Base-by-base conservation (phyloP, 2,113 vertebrate species). In the Mormyrus iriodes region DNA sequence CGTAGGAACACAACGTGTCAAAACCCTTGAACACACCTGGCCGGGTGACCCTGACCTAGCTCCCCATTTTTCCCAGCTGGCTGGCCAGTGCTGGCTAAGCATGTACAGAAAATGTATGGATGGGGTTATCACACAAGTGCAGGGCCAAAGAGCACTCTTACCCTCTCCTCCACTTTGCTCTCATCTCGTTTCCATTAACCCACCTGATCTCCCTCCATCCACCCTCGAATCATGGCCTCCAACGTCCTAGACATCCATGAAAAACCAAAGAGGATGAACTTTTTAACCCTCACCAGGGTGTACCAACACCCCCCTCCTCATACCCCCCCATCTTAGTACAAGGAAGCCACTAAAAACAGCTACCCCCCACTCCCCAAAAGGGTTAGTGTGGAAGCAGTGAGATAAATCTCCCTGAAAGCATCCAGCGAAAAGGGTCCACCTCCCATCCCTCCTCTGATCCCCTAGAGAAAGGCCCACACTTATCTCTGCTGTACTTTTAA, bases 361-460 rank as follows among this genome's bases (percentile, higher is more conserved):
- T n/a, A 76, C 24, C 17, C 4, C 12, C 42, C 15, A 15, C 31
- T 39, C 31, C 17, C 48, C 17, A 51, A 79, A 84, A 39, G 44
- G 49, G 85, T 46, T 39, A 86, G 90, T 58, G 88, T 90, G 53
- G 89, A 90, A 90, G 91, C 69, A 88, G 91, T 93, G 93, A 94
- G 93, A 93, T 93, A 93, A 94, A 95, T 95, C 92, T 95, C 92
- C 93, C 91, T 94, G 95, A 95, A 95, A 94, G 94, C 90, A 89
- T 90, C 88, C 93, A 91, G 91, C 88, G 88, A 89, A 92, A 93
- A 91, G 88, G 91, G 92, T 90, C 42, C 83, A 51, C 91, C 90
- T 88, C 90, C 85, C 86, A 35, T 35, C 93, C 92, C 90, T 90
- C 58, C 76, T 89, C 91, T 95, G 95, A 96, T 96, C 95, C 94